These are phyloP conservation scores for Phaenicophaeus curvirostris DNA, from an alignment of 2,797 vertebrate genomes.

Conservation along the genomic window DNA sequence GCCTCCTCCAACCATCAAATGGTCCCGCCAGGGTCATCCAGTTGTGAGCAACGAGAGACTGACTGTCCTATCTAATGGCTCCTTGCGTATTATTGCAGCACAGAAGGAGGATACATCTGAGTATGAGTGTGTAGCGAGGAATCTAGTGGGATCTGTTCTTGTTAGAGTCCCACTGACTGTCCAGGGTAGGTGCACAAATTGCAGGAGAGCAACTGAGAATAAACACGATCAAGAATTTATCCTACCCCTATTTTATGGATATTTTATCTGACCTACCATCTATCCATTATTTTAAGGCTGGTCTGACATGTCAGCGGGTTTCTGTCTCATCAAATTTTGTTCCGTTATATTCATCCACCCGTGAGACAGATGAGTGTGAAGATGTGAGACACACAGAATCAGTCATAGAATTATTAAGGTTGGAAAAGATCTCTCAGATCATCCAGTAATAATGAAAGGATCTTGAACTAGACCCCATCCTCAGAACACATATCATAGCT, in stretches of 20 bases:
- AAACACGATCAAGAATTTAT: background rate
- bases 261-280: background rate
- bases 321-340: background rate
- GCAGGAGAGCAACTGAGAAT: background rate
- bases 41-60: constrained; percentile 78
- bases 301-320: background rate
- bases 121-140: constrained; percentile 94
- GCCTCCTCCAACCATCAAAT: constrained; percentile 84
- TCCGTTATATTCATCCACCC: background rate
- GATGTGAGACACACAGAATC: background rate
- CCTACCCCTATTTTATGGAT: background rate
- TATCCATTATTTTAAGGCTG: background rate
- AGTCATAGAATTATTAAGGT: no score
- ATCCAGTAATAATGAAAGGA: background rate
- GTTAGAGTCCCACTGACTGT: constrained; percentile 84
- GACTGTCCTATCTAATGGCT: constrained; percentile 82
- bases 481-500: background rate
- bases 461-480: background rate
- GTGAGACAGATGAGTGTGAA: background rate
- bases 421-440: no score
- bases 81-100: constrained; percentile 81
- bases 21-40: constrained; percentile 85
- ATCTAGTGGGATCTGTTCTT: constrained; percentile 88
- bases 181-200: constrained; percentile 78
- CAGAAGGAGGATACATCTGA: constrained; percentile 90